Conservation (phyloP, 2,113 vertebrate genomes). For the Gasterosteus aculeatus region DNA sequence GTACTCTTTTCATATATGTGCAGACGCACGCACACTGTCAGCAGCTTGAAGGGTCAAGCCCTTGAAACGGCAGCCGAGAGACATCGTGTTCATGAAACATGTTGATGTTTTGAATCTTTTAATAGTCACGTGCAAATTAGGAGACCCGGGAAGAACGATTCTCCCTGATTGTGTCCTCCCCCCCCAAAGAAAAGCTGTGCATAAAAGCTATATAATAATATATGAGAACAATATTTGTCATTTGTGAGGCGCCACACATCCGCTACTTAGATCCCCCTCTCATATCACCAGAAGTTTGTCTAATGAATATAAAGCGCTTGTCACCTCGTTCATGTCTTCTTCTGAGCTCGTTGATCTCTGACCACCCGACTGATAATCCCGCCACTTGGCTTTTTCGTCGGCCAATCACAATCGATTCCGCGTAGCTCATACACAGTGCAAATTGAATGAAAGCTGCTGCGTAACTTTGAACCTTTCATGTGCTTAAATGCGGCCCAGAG, state of each 20-base stretch:
- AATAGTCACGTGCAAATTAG: not conserved
- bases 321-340: not conserved
- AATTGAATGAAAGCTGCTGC: constrained; percentile 32
- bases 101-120: not conserved
- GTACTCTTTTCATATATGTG: constrained; percentile 41
- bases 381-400: not conserved
- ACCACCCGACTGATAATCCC: not conserved
- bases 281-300: not conserved
- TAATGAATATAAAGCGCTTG: not conserved
- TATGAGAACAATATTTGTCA: not conserved
- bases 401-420: constrained; percentile 13
- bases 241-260: not conserved
- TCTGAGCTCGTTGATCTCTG: not conserved
- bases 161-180: not conserved
- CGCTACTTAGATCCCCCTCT: not conserved
- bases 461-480: constrained; percentile 44
- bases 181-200: not conserved
- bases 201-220: not conserved
- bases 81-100: not conserved
- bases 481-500: constrained; percentile 33
- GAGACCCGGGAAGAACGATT: not conserved
- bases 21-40: constrained; percentile 35
- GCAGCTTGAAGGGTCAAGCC: constrained; percentile 31
- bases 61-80: constrained; percentile 14
- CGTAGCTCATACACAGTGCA: constrained; percentile 22